Evolutionary conservation across 2,888 invertebrate species (phyloP), one percentile per base, ranked within the genome.

Genomic region (Eupithecia centaureata): DNA sequence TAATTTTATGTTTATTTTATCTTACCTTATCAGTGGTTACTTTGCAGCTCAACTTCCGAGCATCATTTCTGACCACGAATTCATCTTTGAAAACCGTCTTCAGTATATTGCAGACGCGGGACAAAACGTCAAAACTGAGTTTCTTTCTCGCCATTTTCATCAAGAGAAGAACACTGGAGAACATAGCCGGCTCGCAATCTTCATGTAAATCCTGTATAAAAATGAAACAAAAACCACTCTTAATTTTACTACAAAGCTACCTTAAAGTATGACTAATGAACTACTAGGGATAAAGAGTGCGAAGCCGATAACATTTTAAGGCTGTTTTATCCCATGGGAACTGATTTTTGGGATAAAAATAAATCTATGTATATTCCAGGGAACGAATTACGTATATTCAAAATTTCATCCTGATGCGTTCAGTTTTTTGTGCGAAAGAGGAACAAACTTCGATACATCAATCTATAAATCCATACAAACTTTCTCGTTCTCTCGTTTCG

Each of bases 111-210:
- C 96, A 87, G 75, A 96, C 95, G 85, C 95, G 95, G 64, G 94
- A 94, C 63, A 97, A 88, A 13, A 96, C 12, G 0, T 51, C 22
- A 0, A 0, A 94, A 65, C 95, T 95, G 22, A 94, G 86, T 25
- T 95, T 94, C 42, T 95, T 92, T 7, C 94, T 94, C 2, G 96
- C 96, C 72, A 98, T 95, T 51, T 95, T 95, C 73, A 97, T 94
- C 13, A 98, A 86, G 47, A 98, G 88, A 77, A 96, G 95, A 80
- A 98, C 97, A 76, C 98, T 91, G 0, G 98, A 97, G 87, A 99
- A 98, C 94, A 97, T 96, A 0, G 97, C 96, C 10, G 98, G 97
- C 86, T 98, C 98, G 84, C 97, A 96, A 82, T 97, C 98, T 47
- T 95, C 95, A 68, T 95, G 95, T 68, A 98, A 94, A 79, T 97